Evolutionary conservation across 37 sponge, comb jelly and placozoan species (phyloP), one percentile per base, ranked within the genome.

Genomic region (Diacarnus erythraeanus): DNA sequence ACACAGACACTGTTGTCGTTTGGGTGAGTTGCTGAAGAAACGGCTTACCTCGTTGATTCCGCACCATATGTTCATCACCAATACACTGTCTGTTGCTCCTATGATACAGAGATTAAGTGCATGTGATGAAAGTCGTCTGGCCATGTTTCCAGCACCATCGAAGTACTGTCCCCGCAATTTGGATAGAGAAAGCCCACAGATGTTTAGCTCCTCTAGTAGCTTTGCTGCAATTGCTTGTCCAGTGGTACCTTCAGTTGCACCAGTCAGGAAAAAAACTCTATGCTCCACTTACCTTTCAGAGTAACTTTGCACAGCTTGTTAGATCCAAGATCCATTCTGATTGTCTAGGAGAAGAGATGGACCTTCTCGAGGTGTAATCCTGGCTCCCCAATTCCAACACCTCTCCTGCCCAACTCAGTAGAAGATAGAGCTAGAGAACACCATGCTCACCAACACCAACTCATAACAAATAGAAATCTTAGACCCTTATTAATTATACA

Each of bases 81-180:
- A 60, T 4, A 60, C 23, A 26, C 61, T 26, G 61, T 25, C 33
- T 34, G 66, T 6, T 30, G 34, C 34, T 31, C 5, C 3, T 5
- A 65, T 25, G 22, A 60, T 60, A 25, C 61, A 60, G 61, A 60
- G 61, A 25, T 26, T 60, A 60, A 60, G 61, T 60, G 61, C 61
- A 60, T 60, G 22, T 60, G 61, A 60, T 60, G 61, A 18, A 60
- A 61, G 38, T 60, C 30, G 2, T 29, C 83, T 75, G 23, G 83
- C 59, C 83, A 82, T 74, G 33, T 73, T 91, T 59, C 76, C 86
- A 60, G 92, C 92, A 38, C 87, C 87, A 77, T 86, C 91, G 43
- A 86, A 91, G 25, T 80, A 80, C 59, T 91, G 84, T 38, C 87
- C 92, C 71, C 84, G 69, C 35, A 87, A 35, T 60, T 83, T 85